A percentile compares a stretch with the other conserved stretches of the same genome.
phyloP scores from a whole-genome alignment of 2,797 vertebrate species.

The Taeniopygia guttata region DNA sequence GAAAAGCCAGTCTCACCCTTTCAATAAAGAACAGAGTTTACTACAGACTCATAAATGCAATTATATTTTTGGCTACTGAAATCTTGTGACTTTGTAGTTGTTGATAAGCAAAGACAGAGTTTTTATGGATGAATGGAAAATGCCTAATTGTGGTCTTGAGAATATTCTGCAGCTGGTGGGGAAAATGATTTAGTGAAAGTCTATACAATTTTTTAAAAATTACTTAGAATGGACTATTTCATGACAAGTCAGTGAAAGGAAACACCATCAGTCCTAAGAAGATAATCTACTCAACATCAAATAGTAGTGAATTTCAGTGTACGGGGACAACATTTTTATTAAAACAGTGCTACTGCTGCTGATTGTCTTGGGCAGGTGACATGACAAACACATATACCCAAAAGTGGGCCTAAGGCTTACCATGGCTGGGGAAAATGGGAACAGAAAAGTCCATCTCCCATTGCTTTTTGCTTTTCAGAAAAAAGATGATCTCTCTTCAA shows the following conservation, averaged over 20 bases:
- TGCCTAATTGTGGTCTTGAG: not conserved
- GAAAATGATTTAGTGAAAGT: not conserved
- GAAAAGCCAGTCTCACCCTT: constrained; percentile 33
- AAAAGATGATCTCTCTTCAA: not conserved
- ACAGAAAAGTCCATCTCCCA: not conserved
- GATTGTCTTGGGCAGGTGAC: not conserved
- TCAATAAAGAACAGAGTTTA: constrained; percentile 55
- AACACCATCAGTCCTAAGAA: not conserved
- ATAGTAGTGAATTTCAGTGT: not conserved
- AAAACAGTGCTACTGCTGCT: not conserved
- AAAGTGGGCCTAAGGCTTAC: not conserved
- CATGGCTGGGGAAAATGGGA: not conserved
- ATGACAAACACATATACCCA: not conserved
- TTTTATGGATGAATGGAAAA: constrained; percentile 10
- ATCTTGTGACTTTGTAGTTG: constrained; percentile 53
- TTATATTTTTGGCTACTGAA: constrained; percentile 58
- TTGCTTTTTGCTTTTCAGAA: not conserved
- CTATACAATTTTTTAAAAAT: not conserved
- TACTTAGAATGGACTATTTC: not conserved
- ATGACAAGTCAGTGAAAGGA: not conserved
- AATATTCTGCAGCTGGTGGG: not conserved
- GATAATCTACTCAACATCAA: not conserved
- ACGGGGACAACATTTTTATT: not conserved
- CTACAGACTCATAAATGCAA: constrained; percentile 43
- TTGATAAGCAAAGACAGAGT: constrained; percentile 20